phyloP scores from a whole-genome alignment of 2,113 vertebrate genomes.

The Tetrao urogallus region DNA sequence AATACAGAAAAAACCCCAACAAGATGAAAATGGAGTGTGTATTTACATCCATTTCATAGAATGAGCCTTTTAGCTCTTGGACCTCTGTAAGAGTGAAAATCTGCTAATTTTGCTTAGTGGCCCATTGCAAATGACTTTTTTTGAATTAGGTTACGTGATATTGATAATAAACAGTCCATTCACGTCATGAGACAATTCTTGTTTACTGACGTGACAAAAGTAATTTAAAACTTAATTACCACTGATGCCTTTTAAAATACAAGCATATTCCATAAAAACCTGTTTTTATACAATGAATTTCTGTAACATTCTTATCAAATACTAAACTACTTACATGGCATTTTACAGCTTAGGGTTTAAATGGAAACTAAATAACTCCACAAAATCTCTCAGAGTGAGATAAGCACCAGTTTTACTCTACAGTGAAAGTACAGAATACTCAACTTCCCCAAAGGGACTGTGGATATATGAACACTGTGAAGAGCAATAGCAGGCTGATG shows the following conservation, averaged over 20 bases:
- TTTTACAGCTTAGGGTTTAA: not conserved
- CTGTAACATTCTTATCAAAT: not conserved
- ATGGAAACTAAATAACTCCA: not conserved
- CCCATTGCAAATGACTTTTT: not conserved
- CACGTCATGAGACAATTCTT: not conserved
- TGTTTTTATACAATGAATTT: not conserved
- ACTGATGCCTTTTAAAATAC: not conserved
- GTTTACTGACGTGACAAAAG: not conserved
- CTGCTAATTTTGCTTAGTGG: not conserved
- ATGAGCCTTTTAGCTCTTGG: not conserved
- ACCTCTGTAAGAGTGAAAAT: not conserved
- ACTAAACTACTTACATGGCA: not conserved
- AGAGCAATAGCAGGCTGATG: not conserved
- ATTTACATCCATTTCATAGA: accelerated
- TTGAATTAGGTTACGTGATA: not conserved
- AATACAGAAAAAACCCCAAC: not conserved
- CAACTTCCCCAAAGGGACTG: not conserved
- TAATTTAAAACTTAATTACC: not conserved
- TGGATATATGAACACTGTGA: not conserved
- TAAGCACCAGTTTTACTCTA: not conserved
- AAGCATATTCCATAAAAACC: not conserved
- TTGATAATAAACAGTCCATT: not conserved
- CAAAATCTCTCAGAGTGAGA: not conserved
- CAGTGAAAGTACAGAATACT: not conserved
- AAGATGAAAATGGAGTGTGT: not conserved